A percentile compares a stretch with the other conserved stretches of the same genome.
Evolutionary conservation across 2,797 vertebrate genomes (phyloP).

Genomic region (Pyrocephalus nanus): DNA sequence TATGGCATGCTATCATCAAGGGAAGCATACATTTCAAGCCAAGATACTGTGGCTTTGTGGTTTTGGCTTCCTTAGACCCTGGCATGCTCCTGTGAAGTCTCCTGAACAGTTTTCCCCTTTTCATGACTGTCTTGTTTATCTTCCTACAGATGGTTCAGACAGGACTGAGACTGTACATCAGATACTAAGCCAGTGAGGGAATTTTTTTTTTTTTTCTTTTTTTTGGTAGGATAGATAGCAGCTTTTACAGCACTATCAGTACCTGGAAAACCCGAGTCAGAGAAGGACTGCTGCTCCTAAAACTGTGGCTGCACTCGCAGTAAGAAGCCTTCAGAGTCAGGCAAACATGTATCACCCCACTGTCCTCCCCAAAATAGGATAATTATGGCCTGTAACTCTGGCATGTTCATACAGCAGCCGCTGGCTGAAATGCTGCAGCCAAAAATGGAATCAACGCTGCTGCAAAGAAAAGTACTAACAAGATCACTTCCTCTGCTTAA

Average conservation of each 20-base stretch:
- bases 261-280: background rate
- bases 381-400: background rate
- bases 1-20: background rate
- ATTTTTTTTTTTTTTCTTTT: background rate
- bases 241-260: background rate
- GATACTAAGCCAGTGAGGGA: background rate
- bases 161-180: background rate
- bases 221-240: background rate
- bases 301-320: background rate
- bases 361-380: background rate
- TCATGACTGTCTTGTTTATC: background rate
- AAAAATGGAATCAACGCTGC: background rate
- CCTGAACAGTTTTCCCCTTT: background rate
- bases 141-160: background rate
- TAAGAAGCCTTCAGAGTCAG: background rate
- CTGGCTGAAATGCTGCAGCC: background rate
- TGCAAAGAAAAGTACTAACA: background rate
- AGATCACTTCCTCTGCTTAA: background rate
- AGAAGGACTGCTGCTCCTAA: background rate
- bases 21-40: background rate
- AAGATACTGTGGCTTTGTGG: background rate
- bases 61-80: background rate
- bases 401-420: background rate
- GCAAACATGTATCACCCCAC: background rate
- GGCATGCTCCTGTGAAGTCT: background rate